These are phyloP conservation scores for Vombatus ursinus DNA, from an alignment of 2,113 vertebrate genomes.

Conservation along the genomic window DNA sequence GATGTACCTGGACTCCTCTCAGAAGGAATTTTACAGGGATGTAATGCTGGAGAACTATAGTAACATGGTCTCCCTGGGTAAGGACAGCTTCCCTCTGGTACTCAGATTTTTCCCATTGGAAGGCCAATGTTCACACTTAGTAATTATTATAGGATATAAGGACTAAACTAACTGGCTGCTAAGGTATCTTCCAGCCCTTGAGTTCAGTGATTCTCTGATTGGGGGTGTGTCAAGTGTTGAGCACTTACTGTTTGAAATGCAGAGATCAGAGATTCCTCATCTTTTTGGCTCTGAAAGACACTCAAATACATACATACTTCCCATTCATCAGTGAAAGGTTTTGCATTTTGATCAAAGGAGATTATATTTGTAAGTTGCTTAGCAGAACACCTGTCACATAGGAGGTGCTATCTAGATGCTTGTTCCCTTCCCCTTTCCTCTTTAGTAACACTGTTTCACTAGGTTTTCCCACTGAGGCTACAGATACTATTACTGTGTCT, in stretches of 20 bases:
- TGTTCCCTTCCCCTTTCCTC: not conserved
- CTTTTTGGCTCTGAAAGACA: not conserved
- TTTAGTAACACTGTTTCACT: not conserved
- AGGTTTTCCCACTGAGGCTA: not conserved
- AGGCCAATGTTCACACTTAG: not conserved
- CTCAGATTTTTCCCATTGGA: not conserved
- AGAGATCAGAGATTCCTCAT: slow-evolving; percentile 6
- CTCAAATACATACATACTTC: not conserved
- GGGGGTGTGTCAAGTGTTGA: not conserved
- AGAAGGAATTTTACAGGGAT: slow-evolving; percentile 73
- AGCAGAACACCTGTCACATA: not conserved
- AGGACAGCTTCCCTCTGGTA: slow-evolving; percentile 10
- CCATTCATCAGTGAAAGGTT: not conserved
- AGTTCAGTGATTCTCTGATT: not conserved
- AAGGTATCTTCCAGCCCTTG: not conserved
- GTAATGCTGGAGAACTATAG: slow-evolving; percentile 78
- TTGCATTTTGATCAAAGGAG: not conserved
- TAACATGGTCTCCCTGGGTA: slow-evolving; percentile 76
- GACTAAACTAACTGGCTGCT: not conserved
- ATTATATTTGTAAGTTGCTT: not conserved
- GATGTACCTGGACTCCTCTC: slow-evolving; percentile 61
- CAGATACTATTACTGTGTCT: too few relatives aligned
- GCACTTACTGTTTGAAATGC: slow-evolving; percentile 1
- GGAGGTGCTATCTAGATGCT: not conserved
- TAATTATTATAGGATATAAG: not conserved